Percentiles rank a stretch among this genome's conserved stretches.
Evolutionary conservation across 2,797 vertebrate genomes (phyloP).

Genomic region (Microctenopoma steveboyesi): DNA sequence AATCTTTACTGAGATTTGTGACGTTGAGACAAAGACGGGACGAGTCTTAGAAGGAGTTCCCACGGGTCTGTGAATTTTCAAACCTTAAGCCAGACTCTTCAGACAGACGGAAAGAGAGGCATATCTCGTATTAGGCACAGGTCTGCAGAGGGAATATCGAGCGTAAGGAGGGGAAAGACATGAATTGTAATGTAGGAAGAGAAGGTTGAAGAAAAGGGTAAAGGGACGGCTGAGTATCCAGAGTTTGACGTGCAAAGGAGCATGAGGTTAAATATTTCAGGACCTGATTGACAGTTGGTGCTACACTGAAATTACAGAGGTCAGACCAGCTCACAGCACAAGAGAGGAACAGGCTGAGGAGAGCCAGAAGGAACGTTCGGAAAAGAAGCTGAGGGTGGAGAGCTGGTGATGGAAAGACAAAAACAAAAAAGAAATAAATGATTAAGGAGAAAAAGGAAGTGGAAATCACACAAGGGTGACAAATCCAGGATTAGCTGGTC

Average conservation of each 20-base stretch:
- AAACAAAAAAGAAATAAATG: slow-evolving; percentile 15
- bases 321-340: slow-evolving; percentile 8
- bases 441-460: slow-evolving; percentile 1
- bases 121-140: background rate
- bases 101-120: slow-evolving; percentile 10
- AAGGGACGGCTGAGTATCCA: slow-evolving; percentile 4
- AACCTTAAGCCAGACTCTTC: slow-evolving; percentile 21
- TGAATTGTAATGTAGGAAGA: slow-evolving; percentile 3
- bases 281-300: slow-evolving; percentile 32
- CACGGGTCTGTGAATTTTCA: slow-evolving; percentile 4
- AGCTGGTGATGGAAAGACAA: slow-evolving; percentile 9
- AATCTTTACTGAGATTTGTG: slow-evolving; percentile 49
- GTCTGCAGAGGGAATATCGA: slow-evolving; percentile 8
- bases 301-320: slow-evolving; percentile 25
- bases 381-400: background rate
- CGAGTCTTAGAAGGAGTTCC: slow-evolving; percentile 1
- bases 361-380: background rate
- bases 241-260: slow-evolving; percentile 29
- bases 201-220: slow-evolving; percentile 3
- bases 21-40: slow-evolving; percentile 25
- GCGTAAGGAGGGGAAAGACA: background rate
- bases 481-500: slow-evolving; percentile 67
- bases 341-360: slow-evolving; percentile 5
- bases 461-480: slow-evolving; percentile 44
- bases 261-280: slow-evolving; percentile 27